A percentile compares a stretch with the other conserved stretches of the same genome.
Conservation (phyloP, 2,888 invertebrate species). For the Anoplius nigerrimus region DNA sequence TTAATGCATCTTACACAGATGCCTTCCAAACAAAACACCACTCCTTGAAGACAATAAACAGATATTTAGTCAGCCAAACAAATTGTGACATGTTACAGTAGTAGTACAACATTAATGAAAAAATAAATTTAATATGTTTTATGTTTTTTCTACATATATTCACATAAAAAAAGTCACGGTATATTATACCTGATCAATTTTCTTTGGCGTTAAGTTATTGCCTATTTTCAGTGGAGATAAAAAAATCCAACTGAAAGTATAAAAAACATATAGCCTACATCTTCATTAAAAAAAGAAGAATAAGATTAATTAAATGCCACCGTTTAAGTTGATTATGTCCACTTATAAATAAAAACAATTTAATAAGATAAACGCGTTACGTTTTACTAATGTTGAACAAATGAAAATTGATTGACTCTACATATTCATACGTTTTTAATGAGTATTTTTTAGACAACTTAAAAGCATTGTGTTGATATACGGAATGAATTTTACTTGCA, state of each 20-base stretch:
- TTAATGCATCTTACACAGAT: neutral
- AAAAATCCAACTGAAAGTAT: slow-evolving; percentile 30
- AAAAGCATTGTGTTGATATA: too few species aligned
- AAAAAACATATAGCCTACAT: slow-evolving; percentile 31
- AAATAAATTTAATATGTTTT: neutral
- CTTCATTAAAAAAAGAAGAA: slow-evolving; percentile 14
- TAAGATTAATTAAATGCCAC: slow-evolving; percentile 16
- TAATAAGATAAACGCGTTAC: slow-evolving; percentile 28
- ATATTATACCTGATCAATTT: neutral
- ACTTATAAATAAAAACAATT: slow-evolving; percentile 13
- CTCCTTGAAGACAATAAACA: neutral
- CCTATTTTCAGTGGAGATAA: slow-evolving; percentile 2
- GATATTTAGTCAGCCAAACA: neutral
- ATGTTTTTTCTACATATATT: neutral
- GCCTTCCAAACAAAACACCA: neutral
- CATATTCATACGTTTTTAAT: neutral
- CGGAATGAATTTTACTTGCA: neutral
- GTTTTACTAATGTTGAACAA: neutral
- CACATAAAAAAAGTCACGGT: neutral
- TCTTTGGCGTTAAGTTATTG: neutral
- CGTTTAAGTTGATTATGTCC: too few species aligned
- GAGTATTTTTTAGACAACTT: neutral
- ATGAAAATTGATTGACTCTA: slow-evolving; percentile 21
- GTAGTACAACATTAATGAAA: neutral
- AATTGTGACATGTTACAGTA: neutral